Evolutionary conservation across 2,888 invertebrate genomes (phyloP), one percentile per base, ranked within the genome.

Genomic region (Entomobrya proxima): DNA sequence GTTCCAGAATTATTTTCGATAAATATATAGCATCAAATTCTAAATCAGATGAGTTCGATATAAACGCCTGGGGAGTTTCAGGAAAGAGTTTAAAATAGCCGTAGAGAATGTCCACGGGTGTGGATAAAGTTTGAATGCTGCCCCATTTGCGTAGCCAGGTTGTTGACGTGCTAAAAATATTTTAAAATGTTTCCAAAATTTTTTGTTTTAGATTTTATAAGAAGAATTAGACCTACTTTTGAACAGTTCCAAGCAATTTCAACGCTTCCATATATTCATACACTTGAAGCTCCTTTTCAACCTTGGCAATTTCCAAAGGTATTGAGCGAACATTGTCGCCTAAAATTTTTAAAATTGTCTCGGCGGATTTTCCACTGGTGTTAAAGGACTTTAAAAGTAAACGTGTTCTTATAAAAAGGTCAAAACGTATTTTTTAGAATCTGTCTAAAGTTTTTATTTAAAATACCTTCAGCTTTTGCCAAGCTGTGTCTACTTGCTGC

Each of bases 1-100:
- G 90, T 50, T 89, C 88, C 50, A 90, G 64, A 32, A 89, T 89
- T 67, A 90, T 75, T 37, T 90, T 89, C 11, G 87, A 78, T 35
- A 90, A 55, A 4, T 88, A 84, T 47, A 79, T 87, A 0, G 88
- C 89, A 79, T 89, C 88, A 83, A 88, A 89, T 40, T 89, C 89
- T n/a, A 89, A 67, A 0, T 74, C 79, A 40, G 79, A 87, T 7
- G 89, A 75, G n/a, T 86, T 87, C 3, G 90, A 89, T 0, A 86
- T 50, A 50, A 90, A 89, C 24, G 89, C 86, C 4, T 87, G 88
- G 0, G 90, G 90, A 89, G 89, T 90, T 47, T 89, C 89, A 85
- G 89, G 89, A 69, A 90, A 90, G 15, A 90, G 84, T 74, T 89
- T 90, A 64, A 90, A 89, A 67, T 90, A 88, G 6, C 90, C 90